Base-by-base conservation (phyloP, 2,797 vertebrate species). In the Phaenicophaeus curvirostris region DNA sequence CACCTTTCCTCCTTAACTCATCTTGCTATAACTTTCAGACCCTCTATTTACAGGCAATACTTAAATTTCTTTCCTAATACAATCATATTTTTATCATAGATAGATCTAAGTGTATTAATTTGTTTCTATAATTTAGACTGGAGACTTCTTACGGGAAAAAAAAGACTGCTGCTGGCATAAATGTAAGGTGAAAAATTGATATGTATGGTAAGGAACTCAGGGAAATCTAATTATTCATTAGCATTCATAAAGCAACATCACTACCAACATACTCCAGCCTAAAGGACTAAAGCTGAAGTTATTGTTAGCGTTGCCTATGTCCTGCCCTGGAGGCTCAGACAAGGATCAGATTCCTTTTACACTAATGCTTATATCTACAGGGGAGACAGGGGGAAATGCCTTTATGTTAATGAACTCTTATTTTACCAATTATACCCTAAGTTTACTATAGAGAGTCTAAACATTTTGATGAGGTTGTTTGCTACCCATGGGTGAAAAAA, bases 171-270 rank as follows among this genome's bases (percentile, higher is more conserved):
- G 9, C 24, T 83, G 41, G 20, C 30, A 65, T 62, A 90, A 88
- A 42, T n/a, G 9, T 25, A 58, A 88, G 58, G 54, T 93, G 51
- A 86, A 89, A 93, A 88, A 85, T 30, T 75, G 37, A 91, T 80
- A 28, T 84, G 11, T 20, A 30, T 57, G 15, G 46, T 33, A 81
- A 89, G 16, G 39, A 89, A 54, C 19, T 68, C 44, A 87, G 72
- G 35, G 15, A 92, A 87, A 93, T 76, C 25, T 87, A 61, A 73
- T 89, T 85, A 93, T 90, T 94, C 42, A 73, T 91, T 94, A 90
- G 24, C 33, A 72, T 91, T 78, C 15, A 44, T 78, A 92, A 88
- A 46, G 17, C 17, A 90, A 11, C 20, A 75, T 68, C 69, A 68
- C 31, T 84, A 90, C 37, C 27, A 86, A 72, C 53, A 82, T 57